phyloP scores from a whole-genome alignment of 2,113 vertebrate species.

The Fulmarus glacialis region DNA sequence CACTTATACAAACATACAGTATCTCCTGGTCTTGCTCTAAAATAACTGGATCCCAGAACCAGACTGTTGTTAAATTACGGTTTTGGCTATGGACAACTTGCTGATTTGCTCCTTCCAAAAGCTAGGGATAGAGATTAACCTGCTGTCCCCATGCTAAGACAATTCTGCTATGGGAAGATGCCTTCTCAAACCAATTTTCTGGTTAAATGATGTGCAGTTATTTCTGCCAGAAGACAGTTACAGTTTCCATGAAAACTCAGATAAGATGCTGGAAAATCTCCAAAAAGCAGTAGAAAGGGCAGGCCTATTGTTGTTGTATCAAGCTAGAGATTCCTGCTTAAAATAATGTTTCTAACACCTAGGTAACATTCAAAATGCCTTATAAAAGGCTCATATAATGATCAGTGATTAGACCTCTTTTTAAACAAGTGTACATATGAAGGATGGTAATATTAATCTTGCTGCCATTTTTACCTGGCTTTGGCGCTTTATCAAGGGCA shows the following conservation, averaged over 20 bases:
- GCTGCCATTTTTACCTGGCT: neutral
- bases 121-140: neutral
- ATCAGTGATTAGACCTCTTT: neutral
- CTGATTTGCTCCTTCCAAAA: neutral
- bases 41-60: neutral
- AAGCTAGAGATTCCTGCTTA: neutral
- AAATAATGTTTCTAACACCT: neutral
- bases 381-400: neutral
- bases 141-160: neutral
- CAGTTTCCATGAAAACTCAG: neutral
- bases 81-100: neutral
- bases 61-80: neutral
- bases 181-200: neutral
- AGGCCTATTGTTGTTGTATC: neutral
- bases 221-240: neutral
- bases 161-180: neutral
- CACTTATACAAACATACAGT: neutral
- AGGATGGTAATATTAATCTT: neutral
- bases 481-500: neutral
- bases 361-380: neutral
- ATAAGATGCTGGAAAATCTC: neutral
- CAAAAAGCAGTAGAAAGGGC: neutral
- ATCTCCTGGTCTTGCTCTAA: neutral
- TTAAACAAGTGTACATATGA: neutral
- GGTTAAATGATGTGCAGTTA: neutral